Conservation (phyloP, 2,113 vertebrate genomes). For the Spilogale gracilis region DNA sequence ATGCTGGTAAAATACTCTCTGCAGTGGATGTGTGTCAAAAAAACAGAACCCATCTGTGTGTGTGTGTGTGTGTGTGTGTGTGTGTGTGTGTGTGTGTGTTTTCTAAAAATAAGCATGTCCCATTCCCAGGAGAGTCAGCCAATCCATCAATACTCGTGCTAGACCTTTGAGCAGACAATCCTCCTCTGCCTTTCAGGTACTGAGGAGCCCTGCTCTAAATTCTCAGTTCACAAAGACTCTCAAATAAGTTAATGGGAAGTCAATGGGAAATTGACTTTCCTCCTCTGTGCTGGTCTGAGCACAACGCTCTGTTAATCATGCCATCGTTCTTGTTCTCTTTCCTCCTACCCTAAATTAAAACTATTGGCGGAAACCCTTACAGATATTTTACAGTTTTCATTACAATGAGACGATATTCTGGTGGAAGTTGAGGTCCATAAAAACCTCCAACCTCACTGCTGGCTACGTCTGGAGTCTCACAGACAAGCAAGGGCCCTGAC, state of each 20-base stretch:
- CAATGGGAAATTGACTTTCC: slow-evolving; percentile 84
- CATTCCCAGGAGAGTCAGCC: slow-evolving; percentile 58
- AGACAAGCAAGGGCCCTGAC: neutral
- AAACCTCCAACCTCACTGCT: slow-evolving; percentile 22
- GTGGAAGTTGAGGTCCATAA: slow-evolving; percentile 62
- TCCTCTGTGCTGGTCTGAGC: slow-evolving; percentile 67
- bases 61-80: neutral
- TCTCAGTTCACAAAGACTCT: slow-evolving; percentile 80
- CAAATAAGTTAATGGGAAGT: slow-evolving; percentile 83
- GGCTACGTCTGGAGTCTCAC: slow-evolving; percentile 9
- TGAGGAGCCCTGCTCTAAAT: slow-evolving; percentile 79
- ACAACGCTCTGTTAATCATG: slow-evolving; percentile 82
- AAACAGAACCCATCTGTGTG: slow-evolving; percentile 37
- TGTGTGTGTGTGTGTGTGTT: neutral
- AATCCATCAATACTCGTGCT: slow-evolving; percentile 56
- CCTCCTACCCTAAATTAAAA: slow-evolving; percentile 82
- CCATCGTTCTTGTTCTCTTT: slow-evolving; percentile 80
- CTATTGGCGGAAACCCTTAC: slow-evolving; percentile 70
- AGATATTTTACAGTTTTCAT: slow-evolving; percentile 73
- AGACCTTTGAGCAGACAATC: slow-evolving; percentile 60
- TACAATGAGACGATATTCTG: slow-evolving; percentile 66
- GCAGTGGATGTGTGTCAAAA: neutral
- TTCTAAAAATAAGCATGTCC: slow-evolving; percentile 60
- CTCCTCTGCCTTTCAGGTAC: slow-evolving; percentile 70
- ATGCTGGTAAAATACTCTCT: neutral